These are phyloP conservation scores for Geotrupes spiniger DNA, from an alignment of 2,888 invertebrate species.

Conservation along the genomic window DNA sequence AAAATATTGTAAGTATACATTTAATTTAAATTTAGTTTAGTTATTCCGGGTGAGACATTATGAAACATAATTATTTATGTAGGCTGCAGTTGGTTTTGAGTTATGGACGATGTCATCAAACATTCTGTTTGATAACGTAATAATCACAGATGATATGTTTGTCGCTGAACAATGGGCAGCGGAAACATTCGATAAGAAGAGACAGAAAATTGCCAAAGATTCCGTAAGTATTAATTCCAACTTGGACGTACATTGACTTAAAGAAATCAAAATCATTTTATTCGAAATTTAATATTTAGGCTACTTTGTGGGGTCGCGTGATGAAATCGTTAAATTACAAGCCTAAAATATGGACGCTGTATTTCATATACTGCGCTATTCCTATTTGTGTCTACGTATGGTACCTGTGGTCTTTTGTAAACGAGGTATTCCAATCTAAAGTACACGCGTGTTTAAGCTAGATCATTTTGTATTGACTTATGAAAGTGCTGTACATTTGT, in stretches of 20 bases:
- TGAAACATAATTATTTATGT: conserved; percentile 31
- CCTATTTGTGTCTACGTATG: conserved; percentile 68
- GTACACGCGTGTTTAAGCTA: no score
- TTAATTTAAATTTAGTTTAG: conserved; percentile 6
- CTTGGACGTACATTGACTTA: conserved; percentile 3
- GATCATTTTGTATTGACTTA: no score
- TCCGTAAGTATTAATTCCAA: conserved; percentile 61
- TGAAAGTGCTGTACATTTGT: no score
- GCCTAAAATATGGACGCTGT: conserved; percentile 78
- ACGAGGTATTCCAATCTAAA: conserved; percentile 59
- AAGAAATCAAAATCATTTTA: no score
- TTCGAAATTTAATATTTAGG: no score
- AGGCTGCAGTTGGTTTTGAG: conserved; percentile 94
- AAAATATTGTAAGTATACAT: conserved; percentile 74
- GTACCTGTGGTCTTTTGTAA: conserved; percentile 62
- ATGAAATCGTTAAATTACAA: conserved; percentile 73
- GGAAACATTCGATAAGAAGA: conserved; percentile 81
- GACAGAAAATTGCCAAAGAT: conserved; percentile 74
- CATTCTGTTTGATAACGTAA: conserved; percentile 93
- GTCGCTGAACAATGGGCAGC: conserved; percentile 79
- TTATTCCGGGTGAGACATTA: conserved; percentile 10
- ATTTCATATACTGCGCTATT: conserved; percentile 72
- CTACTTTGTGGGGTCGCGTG: conserved; percentile 71
- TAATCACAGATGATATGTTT: conserved; percentile 79
- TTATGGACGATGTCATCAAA: conserved; percentile 97